Evolutionary conservation across 2,888 invertebrate genomes (phyloP).

Genomic region (Melieria omissa): DNA sequence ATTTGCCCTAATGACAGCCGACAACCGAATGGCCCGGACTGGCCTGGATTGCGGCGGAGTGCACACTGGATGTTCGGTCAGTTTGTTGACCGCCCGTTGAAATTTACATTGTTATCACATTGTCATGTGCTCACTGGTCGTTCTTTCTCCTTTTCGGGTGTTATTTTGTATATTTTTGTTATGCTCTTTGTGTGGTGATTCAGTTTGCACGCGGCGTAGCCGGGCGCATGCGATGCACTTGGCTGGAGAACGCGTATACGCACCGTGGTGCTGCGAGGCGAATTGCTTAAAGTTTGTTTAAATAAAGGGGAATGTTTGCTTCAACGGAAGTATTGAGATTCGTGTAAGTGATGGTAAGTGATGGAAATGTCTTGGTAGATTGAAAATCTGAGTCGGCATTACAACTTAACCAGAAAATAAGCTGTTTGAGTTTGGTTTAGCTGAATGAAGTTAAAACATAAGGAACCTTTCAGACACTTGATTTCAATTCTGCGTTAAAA

Average conservation of each 20-base stretch:
- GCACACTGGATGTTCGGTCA: too few relatives aligned
- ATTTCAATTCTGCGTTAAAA: background rate
- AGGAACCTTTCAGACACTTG: background rate
- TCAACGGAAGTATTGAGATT: too few relatives aligned
- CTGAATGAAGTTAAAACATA: too few relatives aligned
- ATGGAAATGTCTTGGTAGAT: too few relatives aligned
- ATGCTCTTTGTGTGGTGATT: background rate
- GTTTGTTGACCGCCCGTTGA: too few relatives aligned
- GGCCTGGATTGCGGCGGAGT: background rate
- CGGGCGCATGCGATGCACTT: background rate
- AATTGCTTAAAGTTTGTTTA: background rate
- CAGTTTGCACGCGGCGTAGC: background rate
- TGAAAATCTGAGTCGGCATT: too few relatives aligned
- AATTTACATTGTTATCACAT: background rate
- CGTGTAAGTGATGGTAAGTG: too few relatives aligned
- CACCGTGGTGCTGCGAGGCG: constrained; percentile 18
- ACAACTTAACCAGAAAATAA: too few relatives aligned
- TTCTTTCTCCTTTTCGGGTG: background rate
- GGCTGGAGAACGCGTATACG: constrained; percentile 26
- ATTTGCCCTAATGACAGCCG: background rate
- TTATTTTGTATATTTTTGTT: background rate
- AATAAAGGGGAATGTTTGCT: too few relatives aligned
- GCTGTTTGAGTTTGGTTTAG: too few relatives aligned
- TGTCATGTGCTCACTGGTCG: background rate
- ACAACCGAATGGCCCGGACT: background rate